Conservation (phyloP, 2,888 invertebrate species). For the Trichogramma dendrolimi region DNA sequence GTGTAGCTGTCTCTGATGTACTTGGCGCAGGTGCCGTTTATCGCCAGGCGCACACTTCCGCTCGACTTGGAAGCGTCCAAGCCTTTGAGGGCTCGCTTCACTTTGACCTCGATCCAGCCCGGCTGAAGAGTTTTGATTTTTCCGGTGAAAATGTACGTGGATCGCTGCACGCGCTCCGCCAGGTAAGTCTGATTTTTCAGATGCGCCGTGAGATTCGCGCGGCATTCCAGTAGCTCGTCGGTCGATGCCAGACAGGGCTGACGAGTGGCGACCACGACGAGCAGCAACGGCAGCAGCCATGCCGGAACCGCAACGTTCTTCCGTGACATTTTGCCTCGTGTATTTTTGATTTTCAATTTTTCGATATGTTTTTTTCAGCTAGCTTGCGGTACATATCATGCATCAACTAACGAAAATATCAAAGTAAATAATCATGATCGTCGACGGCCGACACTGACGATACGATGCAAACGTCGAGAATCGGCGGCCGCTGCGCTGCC, state of each 20-base stretch:
- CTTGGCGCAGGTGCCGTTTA: conserved; percentile 44
- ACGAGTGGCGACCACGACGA: conserved; percentile 27
- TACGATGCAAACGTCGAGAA: background rate
- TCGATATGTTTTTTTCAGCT: background rate
- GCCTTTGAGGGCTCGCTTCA: conserved; percentile 48
- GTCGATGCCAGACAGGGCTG: conserved; percentile 37
- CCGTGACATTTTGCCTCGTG: background rate
- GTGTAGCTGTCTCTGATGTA: conserved; percentile 47
- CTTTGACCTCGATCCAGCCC: conserved; percentile 38
- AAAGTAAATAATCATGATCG: background rate
- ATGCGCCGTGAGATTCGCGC: conserved; percentile 42
- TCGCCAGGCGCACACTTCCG: conserved; percentile 40
- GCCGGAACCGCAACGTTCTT: background rate
- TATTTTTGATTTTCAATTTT: background rate
- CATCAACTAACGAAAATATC: background rate
- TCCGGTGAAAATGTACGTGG: conserved; percentile 49
- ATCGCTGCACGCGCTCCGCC: conserved; percentile 37
- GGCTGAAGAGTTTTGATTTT: conserved; percentile 44
- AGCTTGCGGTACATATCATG: background rate
- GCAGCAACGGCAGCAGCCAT: conserved; percentile 6
- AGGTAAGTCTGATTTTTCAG: conserved; percentile 46
- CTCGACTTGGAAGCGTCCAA: conserved; percentile 39
- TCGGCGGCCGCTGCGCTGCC: conserved; percentile 9
- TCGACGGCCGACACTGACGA: background rate
- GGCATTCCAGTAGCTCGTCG: conserved; percentile 45